A percentile compares a stretch with the other conserved stretches of the same genome.
phyloP scores from a whole-genome alignment of 2,888 invertebrate species.

The Rhamnusium bicolor region DNA sequence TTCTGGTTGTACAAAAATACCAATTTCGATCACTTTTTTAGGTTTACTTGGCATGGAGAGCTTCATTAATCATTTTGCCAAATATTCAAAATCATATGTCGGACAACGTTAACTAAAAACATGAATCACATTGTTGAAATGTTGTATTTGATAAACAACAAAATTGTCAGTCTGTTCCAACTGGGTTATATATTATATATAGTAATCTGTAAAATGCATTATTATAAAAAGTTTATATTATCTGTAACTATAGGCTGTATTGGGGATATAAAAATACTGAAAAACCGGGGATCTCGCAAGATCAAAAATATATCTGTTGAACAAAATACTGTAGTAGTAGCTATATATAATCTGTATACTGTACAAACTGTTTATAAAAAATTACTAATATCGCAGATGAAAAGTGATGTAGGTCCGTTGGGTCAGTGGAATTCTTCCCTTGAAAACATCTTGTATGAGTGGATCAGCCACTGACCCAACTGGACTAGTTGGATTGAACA shows the following conservation, averaged over 20 bases:
- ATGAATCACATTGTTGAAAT: slow-evolving; percentile 36
- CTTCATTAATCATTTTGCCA: slow-evolving; percentile 62
- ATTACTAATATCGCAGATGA: slow-evolving; percentile 69
- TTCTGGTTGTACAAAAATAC: not conserved
- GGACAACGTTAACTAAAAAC: slow-evolving; percentile 33
- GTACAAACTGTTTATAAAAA: slow-evolving; percentile 69
- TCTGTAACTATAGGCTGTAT: slow-evolving; percentile 55
- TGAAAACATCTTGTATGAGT: not conserved
- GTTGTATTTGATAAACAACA: slow-evolving; percentile 45
- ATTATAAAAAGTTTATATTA: slow-evolving; percentile 56
- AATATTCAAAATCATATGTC: slow-evolving; percentile 52
- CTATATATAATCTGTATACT: slow-evolving; percentile 68
- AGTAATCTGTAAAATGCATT: slow-evolving; percentile 51
- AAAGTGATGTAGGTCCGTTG: slow-evolving; percentile 43
- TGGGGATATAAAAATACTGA: slow-evolving; percentile 61
- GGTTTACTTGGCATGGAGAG: not conserved
- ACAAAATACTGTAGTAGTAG: slow-evolving; percentile 57
- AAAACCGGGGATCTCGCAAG: slow-evolving; percentile 56
- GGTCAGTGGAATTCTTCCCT: not conserved
- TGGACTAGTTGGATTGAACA: slow-evolving; percentile 58
- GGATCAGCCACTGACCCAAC: slow-evolving; percentile 18
- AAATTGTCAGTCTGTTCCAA: slow-evolving; percentile 65
- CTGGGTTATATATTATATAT: slow-evolving; percentile 50
- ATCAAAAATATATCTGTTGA: slow-evolving; percentile 58
- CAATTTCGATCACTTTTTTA: not conserved